A percentile compares a stretch with the other conserved stretches of the same genome.
phyloP scores from a whole-genome alignment of 2,797 vertebrate species.

The Platalea minor region DNA sequence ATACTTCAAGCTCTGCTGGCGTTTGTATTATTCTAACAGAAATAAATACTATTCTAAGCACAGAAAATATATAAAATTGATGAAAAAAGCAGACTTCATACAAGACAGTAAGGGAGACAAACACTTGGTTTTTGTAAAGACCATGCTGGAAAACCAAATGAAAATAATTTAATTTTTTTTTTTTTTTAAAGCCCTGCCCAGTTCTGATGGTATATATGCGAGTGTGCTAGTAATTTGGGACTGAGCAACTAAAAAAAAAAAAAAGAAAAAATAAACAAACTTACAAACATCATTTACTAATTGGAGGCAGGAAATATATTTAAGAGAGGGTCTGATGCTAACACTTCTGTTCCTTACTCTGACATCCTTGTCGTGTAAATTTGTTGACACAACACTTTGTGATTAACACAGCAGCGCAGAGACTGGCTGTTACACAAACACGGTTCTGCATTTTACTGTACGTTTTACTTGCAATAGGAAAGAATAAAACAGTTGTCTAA shows the following conservation, averaged over 20 bases:
- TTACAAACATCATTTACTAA: not conserved
- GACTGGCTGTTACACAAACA: not conserved
- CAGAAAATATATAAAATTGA: not conserved
- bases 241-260: not conserved
- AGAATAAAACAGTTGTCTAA: not conserved
- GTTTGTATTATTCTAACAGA: not conserved
- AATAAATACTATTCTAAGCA: not conserved
- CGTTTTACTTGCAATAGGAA: not conserved
- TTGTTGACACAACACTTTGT: not conserved
- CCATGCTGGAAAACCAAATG: rapidly evolving
- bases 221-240: not conserved
- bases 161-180: not conserved
- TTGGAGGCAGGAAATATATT: not conserved
- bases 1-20: conserved; percentile 6
- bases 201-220: not conserved
- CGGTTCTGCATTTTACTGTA: not conserved
- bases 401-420: not conserved
- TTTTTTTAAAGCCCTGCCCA: not conserved
- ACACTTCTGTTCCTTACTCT: not conserved
- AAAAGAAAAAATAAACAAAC: not conserved
- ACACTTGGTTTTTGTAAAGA: not conserved
- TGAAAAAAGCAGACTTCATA: not conserved
- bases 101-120: not conserved
- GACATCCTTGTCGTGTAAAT: not conserved
- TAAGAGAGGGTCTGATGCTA: not conserved